Evolutionary conservation across 2,888 invertebrate genomes (phyloP).

Genomic region (Apamea monoglypha): DNA sequence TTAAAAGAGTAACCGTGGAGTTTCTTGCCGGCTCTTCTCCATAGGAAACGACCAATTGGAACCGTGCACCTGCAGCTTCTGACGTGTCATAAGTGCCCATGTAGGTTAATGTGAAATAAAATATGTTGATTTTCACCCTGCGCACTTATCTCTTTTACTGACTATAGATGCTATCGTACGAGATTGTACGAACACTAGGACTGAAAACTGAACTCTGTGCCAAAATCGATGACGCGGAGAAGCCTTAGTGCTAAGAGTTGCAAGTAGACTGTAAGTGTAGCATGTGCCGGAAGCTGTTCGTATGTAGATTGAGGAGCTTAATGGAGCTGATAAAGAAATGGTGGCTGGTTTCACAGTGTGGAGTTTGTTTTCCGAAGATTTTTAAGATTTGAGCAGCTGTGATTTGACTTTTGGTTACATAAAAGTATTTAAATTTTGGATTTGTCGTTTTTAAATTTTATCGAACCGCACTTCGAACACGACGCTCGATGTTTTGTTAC

Average conservation of each 20-base stretch:
- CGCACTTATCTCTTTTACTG: slow-evolving; percentile 1
- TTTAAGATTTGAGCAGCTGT: no score
- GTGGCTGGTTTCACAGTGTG: neutral
- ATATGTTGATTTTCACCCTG: no score
- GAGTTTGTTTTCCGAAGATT: neutral
- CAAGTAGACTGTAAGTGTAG: neutral
- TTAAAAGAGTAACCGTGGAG: no score
- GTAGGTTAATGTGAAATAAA: no score
- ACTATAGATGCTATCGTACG: neutral
- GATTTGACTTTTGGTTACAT: neutral
- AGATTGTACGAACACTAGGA: neutral
- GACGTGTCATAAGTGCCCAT: no score
- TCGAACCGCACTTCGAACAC: no score
- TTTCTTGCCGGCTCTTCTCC: no score
- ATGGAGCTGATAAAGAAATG: slow-evolving; percentile 14
- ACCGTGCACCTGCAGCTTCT: no score
- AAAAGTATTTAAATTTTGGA: no score
- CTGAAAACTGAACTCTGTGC: slow-evolving; percentile 22
- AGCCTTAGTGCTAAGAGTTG: slow-evolving; percentile 5
- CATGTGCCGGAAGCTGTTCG: slow-evolving; percentile 21
- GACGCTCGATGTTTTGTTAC: no score
- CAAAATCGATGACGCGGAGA: slow-evolving; percentile 48
- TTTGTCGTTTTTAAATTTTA: no score
- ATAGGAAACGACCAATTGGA: no score
- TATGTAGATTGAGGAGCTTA: slow-evolving; percentile 29